Base-by-base conservation (phyloP, 2,797 vertebrate genomes). In the Sandelia bainsii region DNA sequence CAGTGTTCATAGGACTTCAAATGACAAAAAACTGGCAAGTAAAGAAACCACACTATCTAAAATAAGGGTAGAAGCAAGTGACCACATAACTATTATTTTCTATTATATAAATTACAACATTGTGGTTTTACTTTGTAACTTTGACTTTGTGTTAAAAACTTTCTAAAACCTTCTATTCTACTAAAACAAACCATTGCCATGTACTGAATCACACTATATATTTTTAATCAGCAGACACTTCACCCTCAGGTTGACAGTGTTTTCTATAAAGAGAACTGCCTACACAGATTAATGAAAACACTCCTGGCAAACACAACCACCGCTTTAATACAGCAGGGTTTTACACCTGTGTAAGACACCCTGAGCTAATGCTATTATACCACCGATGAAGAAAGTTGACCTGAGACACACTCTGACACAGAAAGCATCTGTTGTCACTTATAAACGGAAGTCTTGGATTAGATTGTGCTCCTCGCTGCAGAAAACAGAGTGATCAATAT, bases 351-450 rank as follows among this genome's bases (percentile, higher is more conserved):
- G 68, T 61, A 64, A 52, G 69, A 85, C 81, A 77, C 32, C 56
- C 40, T 66, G 65, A 67, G 76, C n/a, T 88, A 87, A 90, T 86
- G 22, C 81, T 81, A 82, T 90, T 87, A 86, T 81, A 75, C 13
- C 45, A 44, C 64, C 72, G 72, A 77, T 16, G 52, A 77, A 62
- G 40, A 76, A 59, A 77, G n/a, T 23, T 2, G 8, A 60, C 62
- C 66, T 17, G 37, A 67, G 67, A 61, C 57, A 23, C 58, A 27
- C 71, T 42, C 56, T 46, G 52, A 79, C 81, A 84, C 77, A 70
- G 34, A 74, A 62, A 80, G 75, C 12, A 19, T 50, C 62, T 68
- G 73, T 51, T 50, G 65, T 25, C 72, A 57, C 46, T 81, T 65
- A 69, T 75, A 57, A 73, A 37, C 34, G 6, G 39, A 84, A 62